Conservation (phyloP, 2,797 vertebrate species). For the Hafferia zeledoni region DNA sequence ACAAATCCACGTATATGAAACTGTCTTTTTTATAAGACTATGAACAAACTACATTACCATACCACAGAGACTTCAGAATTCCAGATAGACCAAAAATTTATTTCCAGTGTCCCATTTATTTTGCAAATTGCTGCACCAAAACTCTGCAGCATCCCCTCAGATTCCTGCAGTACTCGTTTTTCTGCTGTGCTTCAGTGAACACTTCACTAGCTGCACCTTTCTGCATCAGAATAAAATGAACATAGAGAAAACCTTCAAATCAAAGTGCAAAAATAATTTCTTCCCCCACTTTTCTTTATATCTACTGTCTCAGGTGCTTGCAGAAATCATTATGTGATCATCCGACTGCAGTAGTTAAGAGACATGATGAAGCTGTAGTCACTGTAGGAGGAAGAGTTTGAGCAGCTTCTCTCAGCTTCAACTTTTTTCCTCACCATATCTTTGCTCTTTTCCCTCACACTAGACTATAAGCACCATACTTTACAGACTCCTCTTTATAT, state of each 20-base stretch:
- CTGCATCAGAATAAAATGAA: neutral
- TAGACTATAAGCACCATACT: neutral
- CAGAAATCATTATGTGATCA: neutral
- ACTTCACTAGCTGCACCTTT: neutral
- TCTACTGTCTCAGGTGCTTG: neutral
- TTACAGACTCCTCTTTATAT: neutral
- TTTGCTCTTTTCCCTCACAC: neutral
- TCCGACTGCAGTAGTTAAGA: neutral
- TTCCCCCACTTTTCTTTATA: neutral
- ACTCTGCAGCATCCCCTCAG: neutral
- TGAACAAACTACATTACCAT: neutral
- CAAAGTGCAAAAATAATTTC: neutral
- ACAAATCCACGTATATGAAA: conserved; percentile 1
- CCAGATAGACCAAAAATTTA: neutral
- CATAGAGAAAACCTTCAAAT: neutral
- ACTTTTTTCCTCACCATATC: neutral
- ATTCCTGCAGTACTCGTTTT: conserved; percentile 11
- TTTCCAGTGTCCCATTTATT: conserved; percentile 4
- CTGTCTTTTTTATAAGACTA: neutral
- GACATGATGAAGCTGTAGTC: neutral
- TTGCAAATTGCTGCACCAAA: conserved; percentile 49
- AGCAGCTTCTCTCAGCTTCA: neutral
- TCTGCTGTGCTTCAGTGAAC: neutral
- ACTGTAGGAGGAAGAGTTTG: neutral
- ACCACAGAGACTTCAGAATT: neutral